These are phyloP conservation scores for Mimas tiliae DNA, from an alignment of 2,888 invertebrate species.

Conservation along the genomic window DNA sequence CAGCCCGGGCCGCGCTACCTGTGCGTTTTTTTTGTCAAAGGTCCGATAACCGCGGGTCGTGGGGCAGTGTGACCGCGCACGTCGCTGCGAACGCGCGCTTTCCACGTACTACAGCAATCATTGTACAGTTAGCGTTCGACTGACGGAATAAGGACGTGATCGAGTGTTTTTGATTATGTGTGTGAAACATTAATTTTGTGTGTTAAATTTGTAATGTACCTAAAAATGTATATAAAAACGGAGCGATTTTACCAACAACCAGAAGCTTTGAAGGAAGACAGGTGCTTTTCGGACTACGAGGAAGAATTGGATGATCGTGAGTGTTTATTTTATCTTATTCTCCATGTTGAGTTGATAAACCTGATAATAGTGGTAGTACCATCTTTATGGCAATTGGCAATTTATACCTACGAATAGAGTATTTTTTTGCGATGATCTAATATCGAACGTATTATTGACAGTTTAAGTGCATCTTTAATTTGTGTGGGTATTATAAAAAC, in stretches of 20 bases:
- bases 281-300: conserved; percentile 74
- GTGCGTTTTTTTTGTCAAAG: conserved; percentile 68
- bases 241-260: conserved; percentile 76
- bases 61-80: conserved; percentile 70
- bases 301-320: conserved; percentile 75
- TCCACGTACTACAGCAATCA: conserved; percentile 3
- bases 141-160: conserved; percentile 11
- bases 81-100: conserved; percentile 66
- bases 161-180: conserved; percentile 23
- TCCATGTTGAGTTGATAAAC: neutral
- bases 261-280: conserved; percentile 68
- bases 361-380: too few species aligned
- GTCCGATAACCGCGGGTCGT: conserved; percentile 65
- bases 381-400: neutral
- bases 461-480: neutral
- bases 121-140: conserved; percentile 8
- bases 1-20: conserved; percentile 48
- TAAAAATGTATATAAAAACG: conserved; percentile 79
- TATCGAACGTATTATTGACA: neutral
- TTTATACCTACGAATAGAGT: neutral
- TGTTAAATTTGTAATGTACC: conserved; percentile 61
- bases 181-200: conserved; percentile 29
- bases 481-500: conserved; percentile 7
- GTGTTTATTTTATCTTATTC: conserved; percentile 39
- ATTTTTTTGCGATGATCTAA: neutral